Evolutionary conservation across 2,888 invertebrate species (phyloP).

Genomic region (Argyresthia albistria): DNA sequence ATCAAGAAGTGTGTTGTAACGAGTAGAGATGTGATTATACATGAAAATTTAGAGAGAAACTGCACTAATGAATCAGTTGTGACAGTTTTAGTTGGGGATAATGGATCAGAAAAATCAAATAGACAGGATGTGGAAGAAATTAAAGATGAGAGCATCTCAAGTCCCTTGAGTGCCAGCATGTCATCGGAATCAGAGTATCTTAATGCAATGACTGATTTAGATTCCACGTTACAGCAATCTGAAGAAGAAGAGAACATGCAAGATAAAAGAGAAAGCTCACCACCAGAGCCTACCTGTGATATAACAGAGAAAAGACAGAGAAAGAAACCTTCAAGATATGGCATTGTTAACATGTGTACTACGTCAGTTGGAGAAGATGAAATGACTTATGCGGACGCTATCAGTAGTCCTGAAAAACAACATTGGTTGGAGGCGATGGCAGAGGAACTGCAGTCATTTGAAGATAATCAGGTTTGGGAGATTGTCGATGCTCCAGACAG

Average conservation of each 20-base stretch:
- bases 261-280: neutral
- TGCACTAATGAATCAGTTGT: neutral
- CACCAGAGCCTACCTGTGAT: neutral
- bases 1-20: conserved; percentile 6
- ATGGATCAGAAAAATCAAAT: neutral
- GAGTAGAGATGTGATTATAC: conserved; percentile 12
- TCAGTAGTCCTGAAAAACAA: conserved; percentile 10
- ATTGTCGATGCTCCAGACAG: conserved; percentile 7
- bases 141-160: too few species aligned
- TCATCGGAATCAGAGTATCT: neutral
- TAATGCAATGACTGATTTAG: neutral
- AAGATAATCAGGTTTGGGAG: conserved; percentile 12
- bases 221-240: neutral
- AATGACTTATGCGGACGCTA: conserved; percentile 9
- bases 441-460: conserved; percentile 12
- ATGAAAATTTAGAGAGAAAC: conserved; percentile 5
- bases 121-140: too few species aligned
- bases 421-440: conserved; percentile 11
- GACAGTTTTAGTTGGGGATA: neutral
- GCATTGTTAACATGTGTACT: conserved; percentile 7
- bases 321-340: conserved; percentile 9
- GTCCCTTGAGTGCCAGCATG: neutral
- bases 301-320: neutral
- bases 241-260: neutral
- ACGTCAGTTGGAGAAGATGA: neutral